phyloP scores from a whole-genome alignment of 2,113 vertebrate genomes.

The Pagrus major region DNA sequence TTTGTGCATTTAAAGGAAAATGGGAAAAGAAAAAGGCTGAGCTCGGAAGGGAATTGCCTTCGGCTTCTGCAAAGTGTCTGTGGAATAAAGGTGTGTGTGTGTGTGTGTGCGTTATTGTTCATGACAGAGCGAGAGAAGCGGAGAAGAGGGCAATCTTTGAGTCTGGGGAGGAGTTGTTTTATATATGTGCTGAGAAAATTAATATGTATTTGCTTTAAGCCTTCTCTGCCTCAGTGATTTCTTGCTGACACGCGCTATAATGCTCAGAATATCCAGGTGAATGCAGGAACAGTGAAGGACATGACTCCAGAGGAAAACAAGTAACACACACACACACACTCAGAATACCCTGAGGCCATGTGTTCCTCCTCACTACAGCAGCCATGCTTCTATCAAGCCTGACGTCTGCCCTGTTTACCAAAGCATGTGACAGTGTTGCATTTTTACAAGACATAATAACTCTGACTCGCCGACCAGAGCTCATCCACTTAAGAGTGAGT shows the following conservation, averaged over 20 bases:
- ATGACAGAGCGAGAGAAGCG: conserved; percentile 12
- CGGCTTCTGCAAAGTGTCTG: conserved; percentile 38
- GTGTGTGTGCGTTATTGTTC: conserved; percentile 22
- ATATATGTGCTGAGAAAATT: conserved; percentile 62
- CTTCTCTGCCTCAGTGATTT: conserved; percentile 63
- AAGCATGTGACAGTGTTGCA: conserved; percentile 45
- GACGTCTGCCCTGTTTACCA: conserved; percentile 60
- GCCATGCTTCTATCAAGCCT: conserved; percentile 44
- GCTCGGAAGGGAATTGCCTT: conserved; percentile 38
- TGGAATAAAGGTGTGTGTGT: conserved; percentile 19
- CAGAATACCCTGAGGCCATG: conserved; percentile 57
- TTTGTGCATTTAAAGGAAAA: conserved; percentile 63
- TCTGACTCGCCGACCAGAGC: conserved; percentile 37
- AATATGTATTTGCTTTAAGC: conserved; percentile 79
- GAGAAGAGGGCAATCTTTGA: conserved; percentile 31
- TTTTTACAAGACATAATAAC: conserved; percentile 57
- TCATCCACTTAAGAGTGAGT: conserved; percentile 30
- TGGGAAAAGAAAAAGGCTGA: conserved; percentile 40
- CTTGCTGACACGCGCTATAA: conserved; percentile 69
- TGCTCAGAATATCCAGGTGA: conserved; percentile 70
- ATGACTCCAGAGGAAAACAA: conserved; percentile 60
- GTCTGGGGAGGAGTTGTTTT: conserved; percentile 54
- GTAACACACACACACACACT: conserved; percentile 34
- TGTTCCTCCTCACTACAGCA: conserved; percentile 62
- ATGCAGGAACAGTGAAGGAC: conserved; percentile 75